Percentiles rank a stretch among this genome's conserved stretches.
phyloP scores from a whole-genome alignment of 2,888 invertebrate genomes.

The Zaprionus obscuricornis region DNA sequence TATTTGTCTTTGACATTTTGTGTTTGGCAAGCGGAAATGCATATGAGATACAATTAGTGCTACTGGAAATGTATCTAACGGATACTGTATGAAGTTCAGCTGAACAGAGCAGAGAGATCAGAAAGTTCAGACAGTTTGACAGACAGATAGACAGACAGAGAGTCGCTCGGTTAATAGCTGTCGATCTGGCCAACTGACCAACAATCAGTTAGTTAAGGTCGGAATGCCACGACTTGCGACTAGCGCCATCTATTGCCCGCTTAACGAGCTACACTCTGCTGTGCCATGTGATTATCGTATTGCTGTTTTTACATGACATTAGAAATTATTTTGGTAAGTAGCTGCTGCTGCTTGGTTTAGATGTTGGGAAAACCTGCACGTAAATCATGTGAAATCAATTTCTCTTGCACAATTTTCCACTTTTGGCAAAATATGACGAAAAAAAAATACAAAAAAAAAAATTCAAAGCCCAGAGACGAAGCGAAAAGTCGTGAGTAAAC shows the following conservation, averaged over 20 bases:
- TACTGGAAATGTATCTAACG: constrained; percentile 6
- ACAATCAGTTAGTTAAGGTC: constrained; percentile 20
- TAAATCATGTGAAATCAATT: constrained; percentile 82
- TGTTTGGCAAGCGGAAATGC: constrained; percentile 37
- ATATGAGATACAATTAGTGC: neutral
- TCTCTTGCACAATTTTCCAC: constrained; percentile 77
- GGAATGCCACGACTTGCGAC: constrained; percentile 14
- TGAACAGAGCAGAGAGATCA: too few relatives aligned
- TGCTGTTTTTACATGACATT: constrained; percentile 68
- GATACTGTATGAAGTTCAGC: neutral
- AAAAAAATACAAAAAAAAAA: too few relatives aligned
- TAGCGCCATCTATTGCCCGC: constrained; percentile 45
- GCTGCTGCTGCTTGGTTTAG: constrained; percentile 32
- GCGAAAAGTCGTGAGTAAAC: constrained; percentile 72
- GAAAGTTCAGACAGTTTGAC: too few relatives aligned
- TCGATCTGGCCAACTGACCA: constrained; percentile 42
- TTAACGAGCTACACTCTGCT: constrained; percentile 37
- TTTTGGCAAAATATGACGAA: constrained; percentile 74
- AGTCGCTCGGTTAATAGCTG: constrained; percentile 41
- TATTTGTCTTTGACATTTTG: constrained; percentile 35
- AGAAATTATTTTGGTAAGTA: constrained; percentile 65
- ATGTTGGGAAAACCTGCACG: constrained; percentile 58
- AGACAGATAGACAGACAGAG: too few relatives aligned
- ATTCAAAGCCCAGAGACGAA: constrained; percentile 40
- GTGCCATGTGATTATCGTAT: constrained; percentile 64